Evolutionary conservation across 2,113 vertebrate genomes (phyloP).

Genomic region (Syrmaticus mikado): DNA sequence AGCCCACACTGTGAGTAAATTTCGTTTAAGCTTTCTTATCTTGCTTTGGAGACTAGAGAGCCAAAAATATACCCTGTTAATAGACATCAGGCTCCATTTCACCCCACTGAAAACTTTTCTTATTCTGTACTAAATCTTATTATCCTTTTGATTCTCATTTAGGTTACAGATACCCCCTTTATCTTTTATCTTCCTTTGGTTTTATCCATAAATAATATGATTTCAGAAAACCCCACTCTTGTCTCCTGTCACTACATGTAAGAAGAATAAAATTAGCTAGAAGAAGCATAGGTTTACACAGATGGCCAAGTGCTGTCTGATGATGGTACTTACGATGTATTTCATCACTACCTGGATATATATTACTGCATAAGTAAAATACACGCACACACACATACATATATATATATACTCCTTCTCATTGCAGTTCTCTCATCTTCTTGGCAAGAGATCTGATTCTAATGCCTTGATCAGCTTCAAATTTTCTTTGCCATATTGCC

Average conservation of each 20-base stretch:
- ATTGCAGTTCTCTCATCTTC: background rate
- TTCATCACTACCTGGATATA: slow-evolving; percentile 41
- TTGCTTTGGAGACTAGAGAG: slow-evolving; percentile 16
- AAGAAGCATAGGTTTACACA: slow-evolving; percentile 27
- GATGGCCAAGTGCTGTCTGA: slow-evolving; percentile 19
- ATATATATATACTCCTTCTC: background rate
- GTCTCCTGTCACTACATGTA: slow-evolving; percentile 41
- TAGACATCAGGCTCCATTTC: slow-evolving; percentile 26
- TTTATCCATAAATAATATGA: slow-evolving; percentile 38
- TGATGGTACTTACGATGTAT: slow-evolving; percentile 18
- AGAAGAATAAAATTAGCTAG: slow-evolving; percentile 15
- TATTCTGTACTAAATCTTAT: slow-evolving; percentile 10
- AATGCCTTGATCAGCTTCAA: background rate
- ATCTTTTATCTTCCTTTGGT: slow-evolving; percentile 56
- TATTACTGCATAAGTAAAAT: slow-evolving; percentile 23
- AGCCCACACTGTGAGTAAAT: slow-evolving; percentile 25
- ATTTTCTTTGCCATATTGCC: background rate
- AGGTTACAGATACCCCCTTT: background rate
- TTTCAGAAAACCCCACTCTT: slow-evolving; percentile 40
- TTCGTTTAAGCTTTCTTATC: slow-evolving; percentile 41
- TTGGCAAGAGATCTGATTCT: background rate
- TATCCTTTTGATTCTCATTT: slow-evolving; percentile 55
- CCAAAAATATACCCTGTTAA: slow-evolving; percentile 40
- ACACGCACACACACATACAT: background rate
- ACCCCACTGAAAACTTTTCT: background rate